Evolutionary conservation across 2,113 vertebrate genomes (phyloP).

Genomic region (Toxostoma redivivum): DNA sequence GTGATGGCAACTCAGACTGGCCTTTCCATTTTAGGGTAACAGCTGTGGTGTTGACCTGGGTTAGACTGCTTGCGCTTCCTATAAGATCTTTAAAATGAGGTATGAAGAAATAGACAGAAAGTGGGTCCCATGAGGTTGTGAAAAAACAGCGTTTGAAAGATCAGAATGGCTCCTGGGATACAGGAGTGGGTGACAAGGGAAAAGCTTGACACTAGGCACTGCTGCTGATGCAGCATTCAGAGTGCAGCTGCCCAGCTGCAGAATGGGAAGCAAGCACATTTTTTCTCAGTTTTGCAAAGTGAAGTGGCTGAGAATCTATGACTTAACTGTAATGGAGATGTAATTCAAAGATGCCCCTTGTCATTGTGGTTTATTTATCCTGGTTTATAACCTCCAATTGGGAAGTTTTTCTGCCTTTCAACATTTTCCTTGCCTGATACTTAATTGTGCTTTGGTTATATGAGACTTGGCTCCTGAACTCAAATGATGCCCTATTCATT

Average conservation of each 20-base stretch:
- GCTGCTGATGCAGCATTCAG: not conserved
- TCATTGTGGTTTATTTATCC: not conserved
- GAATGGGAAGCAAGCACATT: fast-evolving
- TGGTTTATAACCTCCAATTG: not conserved
- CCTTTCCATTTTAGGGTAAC: not conserved
- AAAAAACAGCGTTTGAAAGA: not conserved
- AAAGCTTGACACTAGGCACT: not conserved
- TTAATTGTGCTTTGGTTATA: not conserved
- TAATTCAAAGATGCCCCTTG: not conserved
- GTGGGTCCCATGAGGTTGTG: not conserved
- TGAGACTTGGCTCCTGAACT: not conserved
- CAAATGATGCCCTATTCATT: not conserved
- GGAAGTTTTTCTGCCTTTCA: not conserved
- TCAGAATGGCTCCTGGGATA: not conserved
- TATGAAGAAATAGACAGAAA: not conserved
- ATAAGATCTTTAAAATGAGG: not conserved
- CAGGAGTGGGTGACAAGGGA: not conserved
- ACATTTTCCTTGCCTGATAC: not conserved
- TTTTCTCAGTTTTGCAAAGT: not conserved
- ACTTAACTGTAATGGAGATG: not conserved
- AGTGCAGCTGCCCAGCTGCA: not conserved
- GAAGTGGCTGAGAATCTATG: not conserved
- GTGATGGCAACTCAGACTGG: not conserved
- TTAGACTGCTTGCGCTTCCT: not conserved
- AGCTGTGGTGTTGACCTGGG: not conserved